Base-by-base conservation (phyloP, 2,888 invertebrate species). In the Chrysolina oricalcia region DNA sequence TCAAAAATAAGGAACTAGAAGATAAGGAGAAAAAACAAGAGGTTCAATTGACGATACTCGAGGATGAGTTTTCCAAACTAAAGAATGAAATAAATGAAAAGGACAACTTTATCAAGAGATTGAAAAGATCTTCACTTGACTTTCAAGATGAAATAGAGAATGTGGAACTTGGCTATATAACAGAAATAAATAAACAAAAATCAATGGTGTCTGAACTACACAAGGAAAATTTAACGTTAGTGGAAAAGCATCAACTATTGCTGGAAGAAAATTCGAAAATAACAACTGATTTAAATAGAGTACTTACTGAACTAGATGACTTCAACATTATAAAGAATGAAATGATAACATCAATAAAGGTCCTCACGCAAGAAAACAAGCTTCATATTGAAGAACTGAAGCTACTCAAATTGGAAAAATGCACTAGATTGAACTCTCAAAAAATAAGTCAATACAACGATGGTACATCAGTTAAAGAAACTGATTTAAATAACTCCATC, bases 81-180 rank as follows among this genome's bases (percentile, higher is more conserved):
- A 23, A 67, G 15, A 9, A 41, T 11, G 67, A 67, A 23, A 46
- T 46, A 6, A 43, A 11, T 10, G 43, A 23, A 23, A 67, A 67
- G 23, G 70, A 35, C 59, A 53, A 27, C 9, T 40, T 53, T 40
- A 40, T 53, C 10, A n/a, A 70, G 23, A 70, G 35, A 17, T 59
- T 53, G 13, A 15, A 35, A 53, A 70, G 43, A 70, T 53, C 40
- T n/a, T 71, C 67, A 50, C 17, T 72, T 19, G 59, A 59, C n/a
- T n/a, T 59, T 9, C 59, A 59, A 48, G 53, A 53, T 53, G 53
- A 17, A 53, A 53, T 53, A 9, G 15, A 6, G 5, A 5, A 53
- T 53, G 11, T 13, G 19, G 53, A 53, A 53, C 53, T 9, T 9
- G 53, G 53, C 17, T 53, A 53, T 53, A 53, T 53, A 5, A 53